Conservation (phyloP, 1,140 invertebrate genomes). For the Megalonaias nervosa region DNA sequence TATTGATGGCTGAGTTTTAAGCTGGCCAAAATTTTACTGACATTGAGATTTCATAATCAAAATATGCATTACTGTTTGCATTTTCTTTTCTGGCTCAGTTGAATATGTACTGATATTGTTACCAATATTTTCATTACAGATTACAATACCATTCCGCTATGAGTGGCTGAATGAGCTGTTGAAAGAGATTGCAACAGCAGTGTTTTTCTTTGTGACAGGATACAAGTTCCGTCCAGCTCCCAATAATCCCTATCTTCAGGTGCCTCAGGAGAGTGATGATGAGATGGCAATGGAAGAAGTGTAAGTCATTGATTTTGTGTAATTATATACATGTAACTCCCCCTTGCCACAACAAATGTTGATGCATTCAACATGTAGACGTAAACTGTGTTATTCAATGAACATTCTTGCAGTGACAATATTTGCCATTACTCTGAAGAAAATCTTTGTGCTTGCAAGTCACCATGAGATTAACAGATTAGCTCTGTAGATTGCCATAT, state of each 20-base stretch:
- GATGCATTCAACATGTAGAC: too few species aligned
- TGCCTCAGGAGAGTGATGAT: slow-evolving; percentile 83
- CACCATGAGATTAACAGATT: not conserved
- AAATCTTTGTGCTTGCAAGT: not conserved
- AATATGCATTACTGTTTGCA: too few species aligned
- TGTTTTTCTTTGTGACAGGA: slow-evolving; percentile 96
- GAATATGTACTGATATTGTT: too few species aligned
- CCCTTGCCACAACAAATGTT: not conserved
- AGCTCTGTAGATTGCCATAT: too few species aligned
- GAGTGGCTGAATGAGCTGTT: slow-evolving; percentile 97
- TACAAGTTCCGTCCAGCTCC: slow-evolving; percentile 96
- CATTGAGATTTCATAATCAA: too few species aligned
- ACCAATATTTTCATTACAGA: slow-evolving; percentile 73
- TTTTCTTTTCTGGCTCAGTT: too few species aligned
- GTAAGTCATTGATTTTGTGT: slow-evolving; percentile 41
- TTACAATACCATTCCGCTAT: slow-evolving; percentile 96
- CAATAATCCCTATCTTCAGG: slow-evolving; percentile 95
- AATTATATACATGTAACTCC: not conserved
- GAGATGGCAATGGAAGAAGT: slow-evolving; percentile 87
- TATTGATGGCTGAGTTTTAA: too few species aligned
- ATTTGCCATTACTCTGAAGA: not conserved
- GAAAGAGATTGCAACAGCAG: slow-evolving; percentile 92
- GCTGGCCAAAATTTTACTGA: too few species aligned
- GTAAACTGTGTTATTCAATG: not conserved
- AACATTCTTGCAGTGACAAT: not conserved